Percentiles rank a stretch among this genome's conserved stretches.
Conservation (phyloP, 1,140 invertebrate species). For the Saxidomus purpurata region DNA sequence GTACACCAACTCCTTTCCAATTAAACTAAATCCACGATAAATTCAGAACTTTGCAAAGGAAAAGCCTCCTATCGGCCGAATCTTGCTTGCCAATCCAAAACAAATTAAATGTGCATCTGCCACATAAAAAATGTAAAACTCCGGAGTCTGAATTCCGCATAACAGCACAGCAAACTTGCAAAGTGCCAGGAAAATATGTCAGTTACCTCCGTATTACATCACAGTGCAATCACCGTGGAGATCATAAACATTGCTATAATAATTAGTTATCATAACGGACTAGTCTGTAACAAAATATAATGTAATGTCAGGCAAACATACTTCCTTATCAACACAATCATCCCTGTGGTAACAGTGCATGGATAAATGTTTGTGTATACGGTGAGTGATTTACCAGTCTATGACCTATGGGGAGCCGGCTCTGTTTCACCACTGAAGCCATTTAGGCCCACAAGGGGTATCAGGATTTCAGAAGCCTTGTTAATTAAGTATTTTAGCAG, state of each 20-base stretch:
- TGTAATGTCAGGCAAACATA: background rate
- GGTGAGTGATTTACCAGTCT: constrained; percentile 27
- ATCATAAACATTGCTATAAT: constrained; percentile 8
- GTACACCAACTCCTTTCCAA: background rate
- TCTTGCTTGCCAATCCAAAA: constrained; percentile 22
- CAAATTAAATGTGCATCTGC: constrained; percentile 52
- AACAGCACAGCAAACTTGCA: background rate
- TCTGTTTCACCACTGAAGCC: background rate
- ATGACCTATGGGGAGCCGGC: background rate
- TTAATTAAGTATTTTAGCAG: constrained; percentile 21
- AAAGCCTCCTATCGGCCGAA: background rate
- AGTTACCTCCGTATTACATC: background rate
- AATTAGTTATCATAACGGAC: constrained; percentile 8
- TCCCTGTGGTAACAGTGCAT: background rate
- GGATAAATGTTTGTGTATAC: constrained; percentile 22
- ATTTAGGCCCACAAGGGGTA: background rate
- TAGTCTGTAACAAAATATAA: background rate
- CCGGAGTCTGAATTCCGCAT: background rate
- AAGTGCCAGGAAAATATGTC: background rate
- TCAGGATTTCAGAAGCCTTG: background rate
- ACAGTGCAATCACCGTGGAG: background rate
- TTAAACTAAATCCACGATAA: constrained; percentile 18
- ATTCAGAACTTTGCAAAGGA: constrained; percentile 7
- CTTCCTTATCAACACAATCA: background rate
- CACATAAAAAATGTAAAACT: background rate